phyloP scores from a whole-genome alignment of 2,888 invertebrate genomes.

The Norana najaformis region DNA sequence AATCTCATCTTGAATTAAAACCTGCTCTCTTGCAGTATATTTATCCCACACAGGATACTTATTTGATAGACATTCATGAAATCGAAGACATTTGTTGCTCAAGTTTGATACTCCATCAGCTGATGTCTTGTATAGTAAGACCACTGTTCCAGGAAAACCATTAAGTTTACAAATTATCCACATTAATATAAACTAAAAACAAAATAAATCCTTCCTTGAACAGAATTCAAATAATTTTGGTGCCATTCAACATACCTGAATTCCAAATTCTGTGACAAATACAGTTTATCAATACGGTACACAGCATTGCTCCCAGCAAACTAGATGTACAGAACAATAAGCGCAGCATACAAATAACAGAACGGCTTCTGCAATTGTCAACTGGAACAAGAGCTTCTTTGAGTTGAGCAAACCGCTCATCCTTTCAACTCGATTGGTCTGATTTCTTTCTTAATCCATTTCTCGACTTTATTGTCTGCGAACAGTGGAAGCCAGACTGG shows the following conservation, averaged over 20 bases:
- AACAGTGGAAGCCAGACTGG: neutral
- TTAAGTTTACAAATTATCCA: neutral
- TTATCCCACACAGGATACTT: no score
- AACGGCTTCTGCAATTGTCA: neutral
- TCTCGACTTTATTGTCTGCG: constrained; percentile 1
- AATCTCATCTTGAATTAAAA: neutral
- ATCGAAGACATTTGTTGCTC: neutral
- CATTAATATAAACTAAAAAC: neutral
- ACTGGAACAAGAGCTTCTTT: neutral
- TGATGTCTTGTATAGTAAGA: neutral
- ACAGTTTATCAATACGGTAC: neutral
- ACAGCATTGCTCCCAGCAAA: neutral
- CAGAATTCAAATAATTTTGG: neutral
- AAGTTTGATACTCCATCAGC: neutral
- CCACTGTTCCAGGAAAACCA: neutral
- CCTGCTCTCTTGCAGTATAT: no score
- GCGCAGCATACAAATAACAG: neutral
- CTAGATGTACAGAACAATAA: neutral
- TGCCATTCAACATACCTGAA: no score
- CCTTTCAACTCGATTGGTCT: constrained; percentile 13
- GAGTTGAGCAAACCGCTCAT: constrained; percentile 2
- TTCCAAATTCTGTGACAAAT: neutral
- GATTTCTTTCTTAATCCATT: constrained; percentile 7
- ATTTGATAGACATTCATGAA: neutral
- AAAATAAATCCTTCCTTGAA: neutral